Evolutionary conservation across 1,140 invertebrate species (phyloP), one percentile per base, ranked within the genome.

Genomic region (Ericerus pela): DNA sequence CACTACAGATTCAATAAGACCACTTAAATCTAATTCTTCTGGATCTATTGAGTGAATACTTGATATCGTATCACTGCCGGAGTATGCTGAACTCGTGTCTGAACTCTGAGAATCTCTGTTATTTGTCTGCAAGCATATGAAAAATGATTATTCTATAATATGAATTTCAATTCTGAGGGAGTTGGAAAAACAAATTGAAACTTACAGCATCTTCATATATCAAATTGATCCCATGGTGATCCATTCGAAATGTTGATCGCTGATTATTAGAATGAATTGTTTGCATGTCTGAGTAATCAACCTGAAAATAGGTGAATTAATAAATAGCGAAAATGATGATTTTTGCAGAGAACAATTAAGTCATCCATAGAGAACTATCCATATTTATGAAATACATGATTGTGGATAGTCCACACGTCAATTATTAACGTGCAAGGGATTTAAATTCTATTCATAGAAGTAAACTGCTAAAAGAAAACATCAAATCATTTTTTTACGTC

Each of bases 1-100:
- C 0, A 96, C 93, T 57, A 90, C 81, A 56, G 90, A 93, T 72
- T 97, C 93, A 1, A 91, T 81, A 43, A 96, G 80, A 29, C 92
- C 91, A 24, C 87, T 86, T 16, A 95, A 76, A 70, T 96, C 93
- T 29, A 92, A 81, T 67, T 94, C 90, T 63, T 92, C 87, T 60
- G 85, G 76, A 56, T 88, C 82, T 20, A 75, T 65, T 3, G 83
- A 84, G 67, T 89, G 86, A 51, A 86, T 84, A 51, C 84, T 88
- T 64, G 90, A 90, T 89, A 96, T 95, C 59, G 91, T 93, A 73
- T 96, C 91, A 52, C 88, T 93, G 28, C 91, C 92, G 64, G 88
- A 92, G 69, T 95, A 95, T 37, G 88, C 91, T 58, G 88, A 93
- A 69, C 88, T 93, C 2, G 91, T 95, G 69, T 96, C 91, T 68